Evolutionary conservation across 2,113 vertebrate genomes (phyloP).

Genomic region (Trematomus loennbergii): DNA sequence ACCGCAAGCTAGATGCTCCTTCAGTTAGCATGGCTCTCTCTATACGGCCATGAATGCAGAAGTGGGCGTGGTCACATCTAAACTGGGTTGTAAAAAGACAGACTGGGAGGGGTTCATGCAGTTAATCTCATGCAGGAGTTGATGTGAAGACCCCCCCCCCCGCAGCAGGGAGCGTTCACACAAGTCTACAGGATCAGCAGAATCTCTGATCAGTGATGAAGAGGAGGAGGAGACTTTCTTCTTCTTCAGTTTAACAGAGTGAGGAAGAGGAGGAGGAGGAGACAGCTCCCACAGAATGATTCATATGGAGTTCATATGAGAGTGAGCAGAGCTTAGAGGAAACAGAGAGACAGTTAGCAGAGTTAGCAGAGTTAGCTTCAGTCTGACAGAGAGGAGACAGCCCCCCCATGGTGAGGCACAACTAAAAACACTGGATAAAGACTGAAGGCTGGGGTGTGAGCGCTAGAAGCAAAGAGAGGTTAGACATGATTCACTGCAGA

Average conservation of each 20-base stretch:
- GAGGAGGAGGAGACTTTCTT: constrained; percentile 6
- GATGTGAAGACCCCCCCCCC: constrained; percentile 77
- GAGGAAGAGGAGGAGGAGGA: constrained; percentile 12
- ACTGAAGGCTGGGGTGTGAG: background rate
- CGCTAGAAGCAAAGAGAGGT: constrained; percentile 52
- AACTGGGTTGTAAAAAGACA: too few relatives aligned
- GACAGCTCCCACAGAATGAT: constrained; percentile 63
- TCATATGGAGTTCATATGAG: constrained; percentile 52
- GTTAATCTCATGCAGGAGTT: constrained; percentile 85
- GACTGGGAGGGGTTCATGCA: constrained; percentile 72
- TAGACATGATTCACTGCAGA: background rate
- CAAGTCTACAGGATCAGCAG: constrained; percentile 37
- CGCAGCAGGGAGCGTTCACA: constrained; percentile 52
- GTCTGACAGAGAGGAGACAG: constrained; percentile 42
- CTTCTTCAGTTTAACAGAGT: background rate
- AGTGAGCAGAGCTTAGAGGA: constrained; percentile 72
- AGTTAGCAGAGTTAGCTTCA: constrained; percentile 66
- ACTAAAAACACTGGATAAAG: too few relatives aligned
- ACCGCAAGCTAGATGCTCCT: too few relatives aligned
- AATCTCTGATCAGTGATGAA: too few relatives aligned
- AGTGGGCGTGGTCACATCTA: too few relatives aligned
- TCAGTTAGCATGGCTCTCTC: too few relatives aligned
- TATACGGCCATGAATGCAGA: too few relatives aligned
- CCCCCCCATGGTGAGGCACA: background rate
- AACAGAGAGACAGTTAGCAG: constrained; percentile 70